Evolutionary conservation across 2,888 invertebrate species (phyloP).

Genomic region (Mystacides longicornis): DNA sequence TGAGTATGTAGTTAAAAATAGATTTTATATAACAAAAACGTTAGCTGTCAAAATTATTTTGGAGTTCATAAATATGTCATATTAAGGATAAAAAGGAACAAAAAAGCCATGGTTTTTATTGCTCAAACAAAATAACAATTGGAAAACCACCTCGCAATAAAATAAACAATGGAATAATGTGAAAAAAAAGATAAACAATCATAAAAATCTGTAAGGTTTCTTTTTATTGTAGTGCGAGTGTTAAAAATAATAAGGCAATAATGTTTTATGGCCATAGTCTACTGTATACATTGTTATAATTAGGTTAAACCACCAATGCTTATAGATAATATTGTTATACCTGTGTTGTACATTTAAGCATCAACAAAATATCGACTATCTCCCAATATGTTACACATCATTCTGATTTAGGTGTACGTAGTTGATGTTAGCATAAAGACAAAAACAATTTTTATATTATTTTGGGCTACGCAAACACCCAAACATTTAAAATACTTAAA

Average conservation of each 20-base stretch:
- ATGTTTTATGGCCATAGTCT: slow-evolving; percentile 22
- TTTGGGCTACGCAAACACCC: background rate
- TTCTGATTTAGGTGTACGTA: background rate
- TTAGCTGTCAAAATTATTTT: no score
- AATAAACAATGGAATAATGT: background rate
- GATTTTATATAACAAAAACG: no score
- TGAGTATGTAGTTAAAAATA: no score
- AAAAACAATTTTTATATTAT: slow-evolving; percentile 18
- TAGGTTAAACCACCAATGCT: slow-evolving; percentile 9
- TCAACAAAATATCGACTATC: slow-evolving; percentile 1
- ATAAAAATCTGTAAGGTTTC: slow-evolving; percentile 10
- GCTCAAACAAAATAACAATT: no score
- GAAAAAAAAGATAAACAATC: background rate
- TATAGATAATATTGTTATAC: slow-evolving; percentile 10
- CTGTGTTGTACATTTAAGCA: slow-evolving; percentile 18
- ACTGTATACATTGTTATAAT: slow-evolving; percentile 21
- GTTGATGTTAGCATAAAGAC: slow-evolving; percentile 21
- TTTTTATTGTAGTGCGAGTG: slow-evolving; percentile 15
- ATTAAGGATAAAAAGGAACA: no score
- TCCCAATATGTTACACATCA: slow-evolving; percentile 8
- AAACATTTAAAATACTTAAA: background rate
- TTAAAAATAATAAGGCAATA: slow-evolving; percentile 22
- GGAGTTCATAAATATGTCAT: no score
- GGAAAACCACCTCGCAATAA: slow-evolving; percentile 1
- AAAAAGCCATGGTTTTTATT: no score